Conservation (phyloP, 2,113 vertebrate species). For the Panthera tigris region DNA sequence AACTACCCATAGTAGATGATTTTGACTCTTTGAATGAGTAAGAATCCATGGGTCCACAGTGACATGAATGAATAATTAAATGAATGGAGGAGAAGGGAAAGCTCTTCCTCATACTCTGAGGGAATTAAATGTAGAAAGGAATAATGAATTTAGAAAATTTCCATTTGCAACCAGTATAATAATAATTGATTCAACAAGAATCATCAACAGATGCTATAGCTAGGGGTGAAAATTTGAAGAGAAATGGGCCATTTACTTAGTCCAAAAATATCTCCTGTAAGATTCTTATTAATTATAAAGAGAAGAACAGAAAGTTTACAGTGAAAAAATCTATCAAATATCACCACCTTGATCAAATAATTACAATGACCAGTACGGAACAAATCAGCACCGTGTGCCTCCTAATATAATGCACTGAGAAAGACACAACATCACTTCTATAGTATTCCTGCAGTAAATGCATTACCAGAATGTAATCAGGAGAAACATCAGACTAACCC, state of each 20-base stretch:
- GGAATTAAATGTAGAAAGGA: neutral
- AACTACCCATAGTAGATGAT: neutral
- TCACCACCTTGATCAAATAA: neutral
- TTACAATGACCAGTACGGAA: neutral
- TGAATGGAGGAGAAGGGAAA: neutral
- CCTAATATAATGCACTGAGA: neutral
- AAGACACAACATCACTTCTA: neutral
- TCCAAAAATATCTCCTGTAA: conserved; percentile 8
- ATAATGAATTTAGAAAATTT: conserved; percentile 32
- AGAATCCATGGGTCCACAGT: neutral
- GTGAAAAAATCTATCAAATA: neutral
- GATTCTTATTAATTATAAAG: conserved; percentile 17
- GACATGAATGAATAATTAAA: neutral
- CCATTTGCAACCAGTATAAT: neutral
- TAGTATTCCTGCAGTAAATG: neutral
- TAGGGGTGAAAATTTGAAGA: conserved; percentile 16
- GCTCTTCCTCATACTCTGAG: neutral
- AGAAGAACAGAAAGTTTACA: neutral
- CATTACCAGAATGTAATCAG: neutral
- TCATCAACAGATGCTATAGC: neutral
- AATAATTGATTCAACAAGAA: conserved; percentile 9
- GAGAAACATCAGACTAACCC: neutral
- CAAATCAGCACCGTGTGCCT: neutral
- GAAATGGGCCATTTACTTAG: neutral
- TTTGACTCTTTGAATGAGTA: conserved; percentile 19